These are phyloP conservation scores for Epiblema foenella DNA, from an alignment of 2,888 invertebrate genomes.

Conservation along the genomic window DNA sequence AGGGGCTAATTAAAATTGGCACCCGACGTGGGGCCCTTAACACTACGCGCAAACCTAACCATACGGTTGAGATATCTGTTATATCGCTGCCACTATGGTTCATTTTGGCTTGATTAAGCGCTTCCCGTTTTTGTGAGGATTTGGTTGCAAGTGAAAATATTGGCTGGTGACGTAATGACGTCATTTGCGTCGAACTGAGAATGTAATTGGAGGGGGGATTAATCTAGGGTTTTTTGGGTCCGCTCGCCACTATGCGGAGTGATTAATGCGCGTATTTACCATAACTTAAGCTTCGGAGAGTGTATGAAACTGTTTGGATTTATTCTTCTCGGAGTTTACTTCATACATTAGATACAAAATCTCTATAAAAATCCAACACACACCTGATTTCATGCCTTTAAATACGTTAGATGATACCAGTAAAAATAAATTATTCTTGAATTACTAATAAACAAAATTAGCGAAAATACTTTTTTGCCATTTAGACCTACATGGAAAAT, in stretches of 20 bases:
- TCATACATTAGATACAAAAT: neutral
- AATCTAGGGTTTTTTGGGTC: conserved; percentile 41
- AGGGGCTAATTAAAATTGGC: conserved; percentile 82
- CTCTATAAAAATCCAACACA: neutral
- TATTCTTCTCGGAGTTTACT: conserved; percentile 13
- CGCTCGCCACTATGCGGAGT: conserved; percentile 30
- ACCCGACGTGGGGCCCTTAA: conserved; percentile 58
- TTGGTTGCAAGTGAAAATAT: conserved; percentile 54
- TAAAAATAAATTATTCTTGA: too few species aligned
- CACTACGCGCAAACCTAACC: conserved; percentile 37
- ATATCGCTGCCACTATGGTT: conserved; percentile 48
- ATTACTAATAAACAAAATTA: too few species aligned
- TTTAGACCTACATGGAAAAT: too few species aligned
- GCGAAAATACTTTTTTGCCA: too few species aligned
- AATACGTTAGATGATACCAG: too few species aligned
- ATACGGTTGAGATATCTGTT: neutral
- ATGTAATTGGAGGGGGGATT: conserved; percentile 43
- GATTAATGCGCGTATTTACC: conserved; percentile 38
- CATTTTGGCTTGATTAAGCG: conserved; percentile 44
- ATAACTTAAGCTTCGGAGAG: conserved; percentile 20
- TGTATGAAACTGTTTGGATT: conserved; percentile 26
- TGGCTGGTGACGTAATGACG: conserved; percentile 59
- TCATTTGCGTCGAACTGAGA: conserved; percentile 41
- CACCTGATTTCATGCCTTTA: too few species aligned
- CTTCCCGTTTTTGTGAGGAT: conserved; percentile 45